Evolutionary conservation across 1,140 invertebrate species (phyloP).

Genomic region (Patella vulgata): DNA sequence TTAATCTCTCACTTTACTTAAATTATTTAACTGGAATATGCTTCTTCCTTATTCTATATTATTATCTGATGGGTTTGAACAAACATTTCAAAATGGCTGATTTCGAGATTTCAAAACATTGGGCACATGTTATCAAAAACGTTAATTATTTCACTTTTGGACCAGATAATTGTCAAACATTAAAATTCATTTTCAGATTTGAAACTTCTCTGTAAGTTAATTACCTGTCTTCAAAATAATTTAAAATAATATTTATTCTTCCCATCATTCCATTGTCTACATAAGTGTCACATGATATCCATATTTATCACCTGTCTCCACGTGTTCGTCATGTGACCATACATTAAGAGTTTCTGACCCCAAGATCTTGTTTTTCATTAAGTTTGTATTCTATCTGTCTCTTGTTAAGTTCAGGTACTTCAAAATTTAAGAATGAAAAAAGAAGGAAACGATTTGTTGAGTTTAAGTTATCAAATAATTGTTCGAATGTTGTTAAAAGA

Average conservation of each 20-base stretch:
- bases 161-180: no score
- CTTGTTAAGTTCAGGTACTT: no score
- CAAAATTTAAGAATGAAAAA: no score
- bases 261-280: constrained; percentile 14
- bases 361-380: not conserved
- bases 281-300: not conserved
- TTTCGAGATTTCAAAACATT: no score
- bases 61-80: no score
- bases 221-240: not conserved
- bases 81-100: no score
- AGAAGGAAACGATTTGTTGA: not conserved
- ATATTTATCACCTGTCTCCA: not conserved
- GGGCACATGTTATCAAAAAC: no score
- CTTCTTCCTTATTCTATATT: no score
- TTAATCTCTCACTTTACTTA: not conserved
- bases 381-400: not conserved
- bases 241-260: constrained; percentile 20
- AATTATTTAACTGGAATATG: no score
- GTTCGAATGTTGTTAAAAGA: constrained; percentile 4
- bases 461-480: constrained; percentile 11
- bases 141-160: no score
- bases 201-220: no score
- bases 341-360: not conserved
- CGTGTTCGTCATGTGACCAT: not conserved
- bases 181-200: no score